Conservation (phyloP, 1,140 invertebrate species). For the Rhyzopertha dominica region DNA sequence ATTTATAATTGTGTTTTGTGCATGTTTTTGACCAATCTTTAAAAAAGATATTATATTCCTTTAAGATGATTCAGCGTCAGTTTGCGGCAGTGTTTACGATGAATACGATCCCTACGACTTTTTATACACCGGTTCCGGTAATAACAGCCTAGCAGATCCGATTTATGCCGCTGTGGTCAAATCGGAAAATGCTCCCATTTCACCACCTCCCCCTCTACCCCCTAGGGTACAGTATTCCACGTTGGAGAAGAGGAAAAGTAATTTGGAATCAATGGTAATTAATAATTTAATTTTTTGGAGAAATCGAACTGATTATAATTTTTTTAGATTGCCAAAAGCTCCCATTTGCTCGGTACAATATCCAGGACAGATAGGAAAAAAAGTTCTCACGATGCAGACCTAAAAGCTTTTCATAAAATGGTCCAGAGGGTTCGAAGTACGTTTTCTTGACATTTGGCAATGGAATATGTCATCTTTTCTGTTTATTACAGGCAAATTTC, state of each 20-base stretch:
- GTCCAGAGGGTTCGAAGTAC: constrained; percentile 67
- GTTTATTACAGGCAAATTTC: constrained; percentile 59
- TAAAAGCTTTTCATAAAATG: constrained; percentile 75
- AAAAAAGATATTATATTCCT: too few relatives aligned
- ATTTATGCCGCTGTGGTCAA: constrained; percentile 70
- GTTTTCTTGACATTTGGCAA: constrained; percentile 29
- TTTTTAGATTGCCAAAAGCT: constrained; percentile 30
- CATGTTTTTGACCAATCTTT: too few relatives aligned
- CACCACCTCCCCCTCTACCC: constrained; percentile 52
- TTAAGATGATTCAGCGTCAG: constrained; percentile 49
- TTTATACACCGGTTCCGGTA: constrained; percentile 66
- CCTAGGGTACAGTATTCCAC: constrained; percentile 28
- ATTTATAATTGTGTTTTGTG: too few relatives aligned
- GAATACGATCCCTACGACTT: constrained; percentile 84
- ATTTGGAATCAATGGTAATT: constrained; percentile 9
- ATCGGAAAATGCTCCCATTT: constrained; percentile 55
- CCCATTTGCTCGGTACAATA: constrained; percentile 68
- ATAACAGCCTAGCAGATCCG: constrained; percentile 64
- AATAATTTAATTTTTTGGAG: too few relatives aligned
- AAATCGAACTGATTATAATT: too few relatives aligned
- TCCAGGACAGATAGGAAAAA: constrained; percentile 57
- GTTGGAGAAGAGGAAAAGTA: constrained; percentile 27
- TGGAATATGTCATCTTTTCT: neutral
- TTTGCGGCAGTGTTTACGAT: constrained; percentile 71
- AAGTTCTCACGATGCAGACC: constrained; percentile 63